These are phyloP conservation scores for Medauroidea extradentata DNA, from an alignment of 1,140 invertebrate species.

Conservation along the genomic window DNA sequence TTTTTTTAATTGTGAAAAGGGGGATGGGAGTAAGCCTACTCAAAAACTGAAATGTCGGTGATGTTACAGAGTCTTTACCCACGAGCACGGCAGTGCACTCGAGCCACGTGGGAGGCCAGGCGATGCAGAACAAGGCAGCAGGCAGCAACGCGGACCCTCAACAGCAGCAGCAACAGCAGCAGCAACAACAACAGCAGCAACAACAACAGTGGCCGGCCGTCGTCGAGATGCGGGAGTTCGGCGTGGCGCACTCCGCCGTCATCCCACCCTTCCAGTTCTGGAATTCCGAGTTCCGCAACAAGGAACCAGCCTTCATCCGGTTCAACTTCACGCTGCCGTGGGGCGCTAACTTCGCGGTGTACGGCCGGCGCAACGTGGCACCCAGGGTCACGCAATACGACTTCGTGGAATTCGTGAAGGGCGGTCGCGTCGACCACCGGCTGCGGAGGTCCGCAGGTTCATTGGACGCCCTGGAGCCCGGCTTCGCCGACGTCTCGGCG, in stretches of 20 bases:
- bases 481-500: slow-evolving; percentile 35
- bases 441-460: slow-evolving; percentile 49
- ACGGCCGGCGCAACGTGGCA: slow-evolving; percentile 83
- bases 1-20: too few species aligned
- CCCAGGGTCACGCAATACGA: slow-evolving; percentile 95
- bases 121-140: not conserved
- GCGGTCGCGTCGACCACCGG: slow-evolving; percentile 71
- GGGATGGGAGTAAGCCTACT: too few species aligned
- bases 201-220: slow-evolving; percentile 66
- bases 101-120: slow-evolving; percentile 34
- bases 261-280: slow-evolving; percentile 88
- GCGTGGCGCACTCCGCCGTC: slow-evolving; percentile 70
- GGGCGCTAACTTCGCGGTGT: slow-evolving; percentile 90
- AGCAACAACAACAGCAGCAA: slow-evolving; percentile 8
- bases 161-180: slow-evolving; percentile 3
- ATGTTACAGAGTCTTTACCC: slow-evolving; percentile 56
- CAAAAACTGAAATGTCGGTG: too few species aligned
- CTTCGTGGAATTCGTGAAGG: slow-evolving; percentile 87
- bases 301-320: slow-evolving; percentile 80
- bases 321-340: slow-evolving; percentile 87
- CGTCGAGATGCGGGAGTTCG: slow-evolving; percentile 73
- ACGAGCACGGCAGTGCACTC: slow-evolving; percentile 59
- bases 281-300: slow-evolving; percentile 85
- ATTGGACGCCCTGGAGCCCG: not conserved
- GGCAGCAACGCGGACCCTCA: slow-evolving; percentile 1